Evolutionary conservation across 2,888 invertebrate species (phyloP), one percentile per base, ranked within the genome.

Genomic region (Agonum fuliginosum): DNA sequence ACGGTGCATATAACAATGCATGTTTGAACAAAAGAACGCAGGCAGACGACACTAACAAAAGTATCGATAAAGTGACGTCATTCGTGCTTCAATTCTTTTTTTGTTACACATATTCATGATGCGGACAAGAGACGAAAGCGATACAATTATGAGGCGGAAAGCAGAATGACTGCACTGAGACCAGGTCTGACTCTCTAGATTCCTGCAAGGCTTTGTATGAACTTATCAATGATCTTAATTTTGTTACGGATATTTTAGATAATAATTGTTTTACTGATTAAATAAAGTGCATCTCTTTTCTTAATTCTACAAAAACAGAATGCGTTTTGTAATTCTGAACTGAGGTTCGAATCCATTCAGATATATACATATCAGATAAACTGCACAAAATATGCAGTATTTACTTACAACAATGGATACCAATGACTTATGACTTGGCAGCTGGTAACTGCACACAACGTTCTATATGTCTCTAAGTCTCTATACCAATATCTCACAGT

Each of bases 31-130:
- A 75, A 75, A 75, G 75, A 75, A 75, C 75, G 75, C 48, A 67
- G 48, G 51, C 75, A 75, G 75, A 75, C 75, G 75, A 75, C 75
- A 75, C 75, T 75, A 75, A 75, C 75, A 75, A 75, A 75, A 75
- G 75, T 75, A 75, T 75, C 75, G 75, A 75, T 75, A 75, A 75
- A 75, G 48, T 75, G 75, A 75, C 75, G 75, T 75, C 75, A 75
- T 67, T 22, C 37, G 48, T 30, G 67, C 75, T 67, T 75, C 51
- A 48, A 27, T 75, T 67, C 65, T 46, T 75, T 75, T 65, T 70
- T 70, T 70, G 46, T 70, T 70, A 46, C 75, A 75, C 67, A 75
- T 75, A 67, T 51, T 75, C 46, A 67, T 67, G 75, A 67, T 22
- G 30, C 22, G 58, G 22, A 54, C 54, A n/a, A 30, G 30, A 62